phyloP scores from a whole-genome alignment of 2,888 invertebrate species.

The Sphaeridia pumilis region DNA sequence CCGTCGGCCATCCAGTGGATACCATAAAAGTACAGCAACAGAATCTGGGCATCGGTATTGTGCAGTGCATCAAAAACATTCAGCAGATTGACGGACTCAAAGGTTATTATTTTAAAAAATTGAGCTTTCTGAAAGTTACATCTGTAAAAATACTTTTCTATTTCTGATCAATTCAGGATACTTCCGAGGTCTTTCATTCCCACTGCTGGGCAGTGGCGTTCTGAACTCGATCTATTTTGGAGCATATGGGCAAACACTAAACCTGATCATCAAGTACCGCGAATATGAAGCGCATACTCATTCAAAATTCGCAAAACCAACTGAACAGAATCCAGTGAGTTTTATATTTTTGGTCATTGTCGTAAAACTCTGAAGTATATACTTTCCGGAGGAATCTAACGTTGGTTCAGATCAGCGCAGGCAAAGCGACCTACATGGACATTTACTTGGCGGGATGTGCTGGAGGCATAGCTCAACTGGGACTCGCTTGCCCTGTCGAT shows the following conservation, averaged over 20 bases:
- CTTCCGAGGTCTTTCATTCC: slow-evolving; percentile 57
- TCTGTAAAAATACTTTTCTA: too few species aligned
- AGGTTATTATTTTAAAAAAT: too few species aligned
- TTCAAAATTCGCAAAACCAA: slow-evolving; percentile 9
- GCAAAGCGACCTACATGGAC: slow-evolving; percentile 33
- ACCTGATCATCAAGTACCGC: slow-evolving; percentile 36
- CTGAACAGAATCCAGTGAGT: neutral
- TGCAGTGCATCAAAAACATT: slow-evolving; percentile 20
- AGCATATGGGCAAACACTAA: slow-evolving; percentile 47
- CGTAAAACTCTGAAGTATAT: too few species aligned
- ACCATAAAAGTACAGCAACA: slow-evolving; percentile 59
- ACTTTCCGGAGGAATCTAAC: too few species aligned
- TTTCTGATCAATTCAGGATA: slow-evolving; percentile 50
- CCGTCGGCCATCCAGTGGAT: slow-evolving; percentile 58
- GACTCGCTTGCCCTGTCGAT: slow-evolving; percentile 55
- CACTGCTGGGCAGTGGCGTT: slow-evolving; percentile 52
- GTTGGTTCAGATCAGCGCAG: neutral
- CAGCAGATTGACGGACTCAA: slow-evolving; percentile 17
- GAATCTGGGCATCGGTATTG: slow-evolving; percentile 38
- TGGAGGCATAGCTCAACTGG: slow-evolving; percentile 49
- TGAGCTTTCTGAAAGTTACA: too few species aligned
- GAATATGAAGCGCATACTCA: slow-evolving; percentile 9
- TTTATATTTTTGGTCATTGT: too few species aligned
- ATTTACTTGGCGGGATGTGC: slow-evolving; percentile 50
- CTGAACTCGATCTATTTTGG: slow-evolving; percentile 59